These are phyloP conservation scores for Meteorus cinctellus DNA, from an alignment of 2,888 invertebrate species.

Conservation along the genomic window DNA sequence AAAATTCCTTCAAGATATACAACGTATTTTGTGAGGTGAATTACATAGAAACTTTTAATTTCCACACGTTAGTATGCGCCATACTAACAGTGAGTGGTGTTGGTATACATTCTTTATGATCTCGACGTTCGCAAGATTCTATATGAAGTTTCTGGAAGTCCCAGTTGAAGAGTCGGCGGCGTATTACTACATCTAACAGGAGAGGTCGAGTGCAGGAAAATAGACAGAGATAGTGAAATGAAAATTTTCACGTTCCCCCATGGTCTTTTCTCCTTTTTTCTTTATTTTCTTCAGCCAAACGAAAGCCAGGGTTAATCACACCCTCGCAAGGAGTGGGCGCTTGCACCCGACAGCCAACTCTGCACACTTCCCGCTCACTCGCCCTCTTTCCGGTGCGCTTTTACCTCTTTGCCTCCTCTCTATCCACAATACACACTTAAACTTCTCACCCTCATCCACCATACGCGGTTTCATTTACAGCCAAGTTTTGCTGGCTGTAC, in stretches of 20 bases:
- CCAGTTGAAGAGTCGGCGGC: conserved; percentile 26
- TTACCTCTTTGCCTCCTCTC: conserved; percentile 19
- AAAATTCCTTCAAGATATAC: neutral
- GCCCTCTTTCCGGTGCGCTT: conserved; percentile 36
- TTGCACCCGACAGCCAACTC: conserved; percentile 49
- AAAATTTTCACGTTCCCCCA: neutral
- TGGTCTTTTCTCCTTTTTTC: conserved; percentile 9
- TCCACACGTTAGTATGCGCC: conserved; percentile 43
- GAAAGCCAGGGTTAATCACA: conserved; percentile 53
- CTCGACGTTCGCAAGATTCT: conserved; percentile 43
- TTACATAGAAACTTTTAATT: conserved; percentile 48
- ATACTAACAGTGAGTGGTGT: neutral
- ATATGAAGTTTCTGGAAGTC: conserved; percentile 51
- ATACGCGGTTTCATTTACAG: conserved; percentile 57
- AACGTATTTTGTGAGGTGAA: neutral
- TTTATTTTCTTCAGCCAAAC: conserved; percentile 40
- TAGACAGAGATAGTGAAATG: conserved; percentile 8
- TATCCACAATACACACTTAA: conserved; percentile 21
- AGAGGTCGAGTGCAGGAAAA: conserved; percentile 6
- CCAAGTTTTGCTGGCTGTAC: conserved; percentile 49
- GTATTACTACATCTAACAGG: neutral
- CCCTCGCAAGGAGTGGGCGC: conserved; percentile 47
- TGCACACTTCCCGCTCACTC: conserved; percentile 30
- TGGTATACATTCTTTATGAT: conserved; percentile 50
- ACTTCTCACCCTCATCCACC: conserved; percentile 30